Evolutionary conservation across 2,888 invertebrate genomes (phyloP).

Genomic region (Galerucella pusilla): DNA sequence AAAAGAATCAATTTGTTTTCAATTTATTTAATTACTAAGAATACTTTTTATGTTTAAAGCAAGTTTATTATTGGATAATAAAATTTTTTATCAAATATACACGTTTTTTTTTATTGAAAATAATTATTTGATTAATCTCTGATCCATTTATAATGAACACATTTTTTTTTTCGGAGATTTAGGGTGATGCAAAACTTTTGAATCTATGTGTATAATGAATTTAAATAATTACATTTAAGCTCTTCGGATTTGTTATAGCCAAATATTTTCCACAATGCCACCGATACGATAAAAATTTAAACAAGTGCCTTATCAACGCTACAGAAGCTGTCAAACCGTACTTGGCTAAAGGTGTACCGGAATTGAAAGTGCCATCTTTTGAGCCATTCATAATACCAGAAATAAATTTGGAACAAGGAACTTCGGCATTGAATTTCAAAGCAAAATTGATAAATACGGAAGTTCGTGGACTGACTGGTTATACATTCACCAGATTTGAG

Average conservation of each 20-base stretch:
- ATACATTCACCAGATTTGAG: slow-evolving; percentile 50
- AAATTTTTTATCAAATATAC: no score
- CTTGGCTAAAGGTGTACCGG: slow-evolving; percentile 58
- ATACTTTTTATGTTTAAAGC: no score
- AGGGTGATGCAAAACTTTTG: no score
- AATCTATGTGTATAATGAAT: no score
- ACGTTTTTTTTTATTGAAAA: no score
- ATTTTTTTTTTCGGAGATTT: no score
- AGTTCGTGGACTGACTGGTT: slow-evolving; percentile 49
- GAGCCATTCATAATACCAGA: slow-evolving; percentile 56
- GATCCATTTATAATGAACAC: no score
- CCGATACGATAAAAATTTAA: slow-evolving; percentile 54
- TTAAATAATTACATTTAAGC: no score
- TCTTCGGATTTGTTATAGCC: slow-evolving; percentile 26
- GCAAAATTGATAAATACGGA: slow-evolving; percentile 50
- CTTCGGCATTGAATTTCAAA: slow-evolving; percentile 51
- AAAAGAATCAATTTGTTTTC: no score
- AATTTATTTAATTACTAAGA: no score
- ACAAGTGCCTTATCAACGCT: slow-evolving; percentile 54
- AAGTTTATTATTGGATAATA: no score
- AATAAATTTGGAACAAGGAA: slow-evolving; percentile 53
- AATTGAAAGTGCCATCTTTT: slow-evolving; percentile 56
- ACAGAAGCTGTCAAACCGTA: slow-evolving; percentile 52
- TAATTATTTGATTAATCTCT: no score
- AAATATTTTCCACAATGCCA: slow-evolving; percentile 47